Percentiles rank a stretch among this genome's conserved stretches.
Evolutionary conservation across 2,113 vertebrate genomes (phyloP).

Genomic region (Isurus oxyrinchus): DNA sequence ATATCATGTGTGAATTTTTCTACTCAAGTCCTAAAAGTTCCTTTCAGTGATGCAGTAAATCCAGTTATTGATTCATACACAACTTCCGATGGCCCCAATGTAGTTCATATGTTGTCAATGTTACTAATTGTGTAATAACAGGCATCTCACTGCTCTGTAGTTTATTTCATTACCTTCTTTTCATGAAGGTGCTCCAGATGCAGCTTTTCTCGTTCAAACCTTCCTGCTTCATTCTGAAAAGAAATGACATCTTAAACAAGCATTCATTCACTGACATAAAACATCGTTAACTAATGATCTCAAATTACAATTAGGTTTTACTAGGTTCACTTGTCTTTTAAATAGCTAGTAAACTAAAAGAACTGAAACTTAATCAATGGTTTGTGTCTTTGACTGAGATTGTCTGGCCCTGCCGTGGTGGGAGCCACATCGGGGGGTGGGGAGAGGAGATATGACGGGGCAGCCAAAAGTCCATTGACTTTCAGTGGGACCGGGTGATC

Average conservation of each 20-base stretch:
- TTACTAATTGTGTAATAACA: background rate
- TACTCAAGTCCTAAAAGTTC: background rate
- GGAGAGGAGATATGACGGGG: too few species aligned
- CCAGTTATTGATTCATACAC: background rate
- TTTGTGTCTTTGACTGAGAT: background rate
- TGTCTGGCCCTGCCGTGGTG: too few species aligned
- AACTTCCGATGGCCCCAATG: background rate
- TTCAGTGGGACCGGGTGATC: too few species aligned
- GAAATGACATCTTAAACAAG: slow-evolving; percentile 38
- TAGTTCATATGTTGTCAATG: background rate
- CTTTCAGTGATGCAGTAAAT: background rate
- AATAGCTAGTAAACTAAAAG: background rate
- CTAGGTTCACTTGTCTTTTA: background rate
- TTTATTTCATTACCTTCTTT: slow-evolving; percentile 69
- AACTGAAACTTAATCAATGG: background rate
- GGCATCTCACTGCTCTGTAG: background rate
- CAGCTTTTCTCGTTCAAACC: slow-evolving; percentile 67
- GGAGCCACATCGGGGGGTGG: too few species aligned
- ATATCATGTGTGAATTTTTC: background rate
- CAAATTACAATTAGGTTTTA: background rate
- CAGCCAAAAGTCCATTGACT: too few species aligned
- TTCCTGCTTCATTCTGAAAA: slow-evolving; percentile 73
- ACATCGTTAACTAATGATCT: background rate
- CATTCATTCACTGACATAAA: background rate
- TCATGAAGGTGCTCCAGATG: slow-evolving; percentile 64